Evolutionary conservation across 2,113 vertebrate species (phyloP).

Genomic region (Megaceryle torquata): DNA sequence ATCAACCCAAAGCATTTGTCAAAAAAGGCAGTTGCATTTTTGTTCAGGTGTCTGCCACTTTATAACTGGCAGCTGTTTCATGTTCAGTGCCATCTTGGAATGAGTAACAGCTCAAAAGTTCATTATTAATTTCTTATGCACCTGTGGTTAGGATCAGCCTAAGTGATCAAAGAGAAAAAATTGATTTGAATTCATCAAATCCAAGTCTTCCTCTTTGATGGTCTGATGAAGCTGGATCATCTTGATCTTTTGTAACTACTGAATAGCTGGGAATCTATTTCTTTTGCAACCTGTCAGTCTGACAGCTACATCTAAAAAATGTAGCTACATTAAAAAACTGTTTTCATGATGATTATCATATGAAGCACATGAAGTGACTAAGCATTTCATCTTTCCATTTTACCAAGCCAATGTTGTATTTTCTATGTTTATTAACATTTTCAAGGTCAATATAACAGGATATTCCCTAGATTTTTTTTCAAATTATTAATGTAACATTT

Average conservation of each 20-base stretch:
- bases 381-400: constrained; percentile 4
- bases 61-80: background rate
- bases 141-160: background rate
- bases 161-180: constrained; percentile 6
- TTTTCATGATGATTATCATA: constrained; percentile 24
- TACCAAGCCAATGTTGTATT: constrained; percentile 16
- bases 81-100: background rate
- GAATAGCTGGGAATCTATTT: constrained; percentile 19
- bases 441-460: background rate
- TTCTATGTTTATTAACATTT: background rate
- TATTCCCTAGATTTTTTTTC: background rate
- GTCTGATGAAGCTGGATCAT: constrained; percentile 26
- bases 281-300: constrained; percentile 28
- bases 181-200: background rate
- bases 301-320: constrained; percentile 44
- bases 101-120: background rate
- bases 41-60: background rate
- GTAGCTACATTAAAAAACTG: constrained; percentile 17
- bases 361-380: constrained; percentile 20
- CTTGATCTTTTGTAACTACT: constrained; percentile 21
- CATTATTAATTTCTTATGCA: background rate
- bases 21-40: constrained; percentile 9
- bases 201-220: background rate
- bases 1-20: constrained; percentile 3
- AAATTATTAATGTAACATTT: background rate